Evolutionary conservation across 1,140 invertebrate genomes (phyloP).

Genomic region (Spodoptera frugiperda): DNA sequence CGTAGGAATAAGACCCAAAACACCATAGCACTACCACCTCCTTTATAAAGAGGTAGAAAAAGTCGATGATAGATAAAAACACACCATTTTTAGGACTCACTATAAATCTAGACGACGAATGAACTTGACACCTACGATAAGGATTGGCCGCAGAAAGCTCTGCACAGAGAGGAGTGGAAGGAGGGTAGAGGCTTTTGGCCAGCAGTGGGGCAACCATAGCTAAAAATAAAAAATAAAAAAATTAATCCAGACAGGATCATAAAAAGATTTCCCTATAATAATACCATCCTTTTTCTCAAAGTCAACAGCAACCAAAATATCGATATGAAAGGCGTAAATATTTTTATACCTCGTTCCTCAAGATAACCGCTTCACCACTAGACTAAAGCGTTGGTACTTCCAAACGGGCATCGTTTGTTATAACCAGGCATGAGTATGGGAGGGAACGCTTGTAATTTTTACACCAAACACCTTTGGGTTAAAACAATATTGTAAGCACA

Average conservation of each 20-base stretch:
- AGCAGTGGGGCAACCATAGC: too few species aligned
- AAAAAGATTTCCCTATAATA: neutral
- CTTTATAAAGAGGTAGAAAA: neutral
- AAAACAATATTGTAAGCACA: slow-evolving; percentile 34
- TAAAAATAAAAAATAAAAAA: too few species aligned
- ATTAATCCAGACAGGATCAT: neutral
- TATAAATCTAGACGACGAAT: neutral
- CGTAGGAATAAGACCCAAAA: neutral
- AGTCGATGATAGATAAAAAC: too few species aligned
- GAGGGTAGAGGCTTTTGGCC: too few species aligned
- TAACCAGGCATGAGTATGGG: slow-evolving; percentile 52
- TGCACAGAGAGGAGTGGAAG: too few species aligned
- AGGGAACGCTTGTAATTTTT: slow-evolving; percentile 53
- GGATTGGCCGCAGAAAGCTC: too few species aligned
- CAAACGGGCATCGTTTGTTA: slow-evolving; percentile 49
- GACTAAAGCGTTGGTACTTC: slow-evolving; percentile 41
- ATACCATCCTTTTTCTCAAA: neutral
- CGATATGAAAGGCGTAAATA: slow-evolving; percentile 29
- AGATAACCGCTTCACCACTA: slow-evolving; percentile 10
- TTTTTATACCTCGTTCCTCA: slow-evolving; percentile 30
- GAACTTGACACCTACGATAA: too few species aligned
- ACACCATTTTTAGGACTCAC: too few species aligned
- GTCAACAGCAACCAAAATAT: neutral
- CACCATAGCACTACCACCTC: neutral
- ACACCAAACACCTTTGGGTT: slow-evolving; percentile 26